Evolutionary conservation across 2,797 vertebrate species (phyloP), one percentile per base, ranked within the genome.

Genomic region (Alfaro cultratus): DNA sequence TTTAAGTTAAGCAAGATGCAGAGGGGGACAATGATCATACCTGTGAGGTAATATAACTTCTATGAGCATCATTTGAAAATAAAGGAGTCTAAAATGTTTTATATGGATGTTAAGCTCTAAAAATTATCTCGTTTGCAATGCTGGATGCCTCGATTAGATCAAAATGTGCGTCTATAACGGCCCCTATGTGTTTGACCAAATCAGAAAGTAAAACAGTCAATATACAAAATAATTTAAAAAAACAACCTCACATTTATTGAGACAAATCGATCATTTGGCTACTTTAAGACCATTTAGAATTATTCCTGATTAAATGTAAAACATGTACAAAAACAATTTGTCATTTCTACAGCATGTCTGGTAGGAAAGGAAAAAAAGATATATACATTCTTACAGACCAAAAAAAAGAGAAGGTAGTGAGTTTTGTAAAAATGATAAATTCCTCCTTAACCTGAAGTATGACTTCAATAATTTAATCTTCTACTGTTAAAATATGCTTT

Each of bases 301-400:
- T 91, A 90, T 85, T 92, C 90, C 89, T 81, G 74, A 91, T 93
- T 95, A 95, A 83, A 91, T 53, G 94, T 94, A 87, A 95, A 96
- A 95, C 92, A 93, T 86, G 86, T 95, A 95, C 94, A 95, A 96
- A 96, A 93, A 89, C 84, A 79, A 74, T 93, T 95, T 31, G 86
- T 95, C 95, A 93, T 93, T 97, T 96, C 97, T 97, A 98, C 97
- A 98, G 95, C 93, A 95, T 96, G 85, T 97, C 96, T 96, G 97
- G 95, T 97, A 98, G 95, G 96, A 96, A 97, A 97, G 87, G 87
- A 76, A 75, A 51, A 80, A 83, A 80, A 85, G 18, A 80, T 91
- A 97, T 98, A 95, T 98, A 98, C 97, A 98, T 97, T 98, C 98
- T 94, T 98, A 99, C 97, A 95, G 93, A 95, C 93, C 96, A 96